Evolutionary conservation across 2,888 invertebrate species (phyloP).

Genomic region (Hirtodrosophila alboralis): DNA sequence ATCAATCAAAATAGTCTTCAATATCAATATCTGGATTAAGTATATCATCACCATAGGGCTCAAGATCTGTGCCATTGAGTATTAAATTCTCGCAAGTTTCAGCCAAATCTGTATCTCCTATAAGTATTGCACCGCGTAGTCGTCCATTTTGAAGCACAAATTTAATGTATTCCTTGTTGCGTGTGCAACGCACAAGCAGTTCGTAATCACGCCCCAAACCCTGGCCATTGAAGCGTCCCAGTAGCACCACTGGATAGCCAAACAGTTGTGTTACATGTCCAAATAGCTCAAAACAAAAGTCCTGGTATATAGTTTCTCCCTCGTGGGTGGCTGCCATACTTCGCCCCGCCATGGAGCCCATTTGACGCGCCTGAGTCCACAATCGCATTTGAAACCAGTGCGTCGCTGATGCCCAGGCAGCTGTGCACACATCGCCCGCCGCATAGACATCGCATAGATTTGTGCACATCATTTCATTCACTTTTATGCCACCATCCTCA

Average conservation of each 20-base stretch:
- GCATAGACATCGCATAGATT: conserved; percentile 92
- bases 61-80: conserved; percentile 95
- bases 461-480: conserved; percentile 94
- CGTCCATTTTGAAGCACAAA: conserved; percentile 92
- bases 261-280: conserved; percentile 98
- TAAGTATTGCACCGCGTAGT: conserved; percentile 96
- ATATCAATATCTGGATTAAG: conserved; percentile 98
- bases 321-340: conserved; percentile 88
- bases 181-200: conserved; percentile 92
- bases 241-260: conserved; percentile 94
- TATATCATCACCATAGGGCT: conserved; percentile 94
- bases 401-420: conserved; percentile 90
- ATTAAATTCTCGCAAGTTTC: conserved; percentile 99
- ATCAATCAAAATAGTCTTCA: conserved; percentile 98
- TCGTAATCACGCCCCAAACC: conserved; percentile 92
- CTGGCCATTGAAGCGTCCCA: conserved; percentile 97
- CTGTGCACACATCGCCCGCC: conserved; percentile 96
- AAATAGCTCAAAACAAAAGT: conserved; percentile 99
- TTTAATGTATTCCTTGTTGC: conserved; percentile 93
- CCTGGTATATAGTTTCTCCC: conserved; percentile 89
- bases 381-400: conserved; percentile 98
- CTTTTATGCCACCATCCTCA: conserved; percentile 92
- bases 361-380: conserved; percentile 99
- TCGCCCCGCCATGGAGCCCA: conserved; percentile 97
- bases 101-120: conserved; percentile 98